Base-by-base conservation (phyloP, 2,113 vertebrate species). In the Hyperopisus bebe region DNA sequence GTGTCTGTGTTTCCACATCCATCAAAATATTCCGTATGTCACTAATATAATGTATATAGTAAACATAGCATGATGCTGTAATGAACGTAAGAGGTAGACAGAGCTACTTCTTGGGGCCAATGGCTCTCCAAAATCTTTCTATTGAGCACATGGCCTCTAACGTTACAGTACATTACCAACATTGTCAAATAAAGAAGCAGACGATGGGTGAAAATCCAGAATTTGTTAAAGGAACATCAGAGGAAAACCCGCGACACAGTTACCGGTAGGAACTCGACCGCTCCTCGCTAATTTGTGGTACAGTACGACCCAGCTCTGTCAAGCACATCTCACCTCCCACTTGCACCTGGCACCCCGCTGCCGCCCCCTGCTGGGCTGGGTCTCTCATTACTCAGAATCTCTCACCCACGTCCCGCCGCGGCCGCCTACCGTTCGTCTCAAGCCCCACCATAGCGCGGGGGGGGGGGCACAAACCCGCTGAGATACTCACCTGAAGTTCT, bases 251-350 rank as follows among this genome's bases (percentile, higher is more conserved):
- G 7, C 39, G 2, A n/a, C 39, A 21, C 5, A 15, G 50, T 35
- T 39, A 15, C 13, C 53, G 48, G 53, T 39, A 55, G 48, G 9
- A 39, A 31, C 50, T 55, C 24, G 82, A 3, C 85, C 50, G 84
- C 84, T 31, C 27, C 47, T 87, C 3, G 85, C 85, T 55, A 53
- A 51, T 51, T 53, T 39, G 27, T 55, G n/a, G 47, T 51, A 46
- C 19, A 44, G 82, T 84, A 24, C 8, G 44, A 24, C 42, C 44
- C 82, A 47, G 44, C 82, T 84, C 44, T n/a, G 44, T 84, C 82
- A 47, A 84, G 82, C 50, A 47, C 85, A 47, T 87, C 85, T 87
- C 85, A 87, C 85, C 85, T 87, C 85, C 85, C 85, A 87, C 85
- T 55, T 53, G 50, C 85, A 87, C 85, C 85, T 35, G 85, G 50